Evolutionary conservation across 2,797 vertebrate genomes (phyloP).

Genomic region (Gallinago solitaria): DNA sequence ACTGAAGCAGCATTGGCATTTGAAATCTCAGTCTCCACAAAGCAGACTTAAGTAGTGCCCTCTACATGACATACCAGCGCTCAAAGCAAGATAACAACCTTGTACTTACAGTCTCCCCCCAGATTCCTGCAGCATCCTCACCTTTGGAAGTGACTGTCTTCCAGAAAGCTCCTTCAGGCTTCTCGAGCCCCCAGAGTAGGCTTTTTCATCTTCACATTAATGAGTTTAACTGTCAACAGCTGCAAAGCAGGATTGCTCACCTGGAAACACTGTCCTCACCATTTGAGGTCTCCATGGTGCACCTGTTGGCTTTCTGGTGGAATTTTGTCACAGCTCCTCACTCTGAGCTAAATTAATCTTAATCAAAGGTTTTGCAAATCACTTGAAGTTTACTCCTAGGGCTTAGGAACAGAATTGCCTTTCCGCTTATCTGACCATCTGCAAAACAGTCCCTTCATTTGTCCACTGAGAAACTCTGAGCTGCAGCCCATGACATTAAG

Average conservation of each 20-base stretch:
- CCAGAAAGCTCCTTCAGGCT: background rate
- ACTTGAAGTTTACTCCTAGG: background rate
- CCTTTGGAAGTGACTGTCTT: background rate
- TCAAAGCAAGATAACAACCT: background rate
- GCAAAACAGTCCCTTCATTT: background rate
- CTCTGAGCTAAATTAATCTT: background rate
- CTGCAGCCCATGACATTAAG: background rate
- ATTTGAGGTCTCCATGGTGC: background rate
- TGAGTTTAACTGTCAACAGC: background rate
- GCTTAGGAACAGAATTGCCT: background rate
- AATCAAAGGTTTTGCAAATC: background rate
- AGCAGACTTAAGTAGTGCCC: background rate
- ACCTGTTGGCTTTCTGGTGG: background rate
- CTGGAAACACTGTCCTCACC: background rate
- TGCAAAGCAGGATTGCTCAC: background rate
- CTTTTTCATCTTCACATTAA: background rate
- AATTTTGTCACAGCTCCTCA: background rate
- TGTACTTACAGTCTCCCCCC: background rate
- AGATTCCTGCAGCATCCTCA: accelerated
- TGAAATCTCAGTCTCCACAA: background rate
- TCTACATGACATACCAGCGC: background rate
- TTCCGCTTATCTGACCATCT: background rate
- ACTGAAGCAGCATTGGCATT: background rate
- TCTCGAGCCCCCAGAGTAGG: background rate
- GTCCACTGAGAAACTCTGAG: background rate